Base-by-base conservation (phyloP, 2,888 invertebrate genomes). In the Phrixothrix hirtus region DNA sequence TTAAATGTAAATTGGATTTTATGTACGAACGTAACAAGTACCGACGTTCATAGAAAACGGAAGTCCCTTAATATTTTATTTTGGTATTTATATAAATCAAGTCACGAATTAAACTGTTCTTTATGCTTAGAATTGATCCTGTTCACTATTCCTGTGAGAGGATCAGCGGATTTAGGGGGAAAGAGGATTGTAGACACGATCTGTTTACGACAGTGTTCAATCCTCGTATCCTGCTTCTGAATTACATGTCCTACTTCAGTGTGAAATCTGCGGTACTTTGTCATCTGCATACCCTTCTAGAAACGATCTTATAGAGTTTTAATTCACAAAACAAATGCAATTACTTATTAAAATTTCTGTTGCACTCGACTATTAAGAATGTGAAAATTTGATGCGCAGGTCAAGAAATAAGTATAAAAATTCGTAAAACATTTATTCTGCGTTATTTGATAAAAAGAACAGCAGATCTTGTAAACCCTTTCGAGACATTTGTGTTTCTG, bases 131-230 rank as follows among this genome's bases (percentile, higher is more conserved):
- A 65, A 66, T 65, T 65, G 66, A 68, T 68, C 69, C 62, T 56
- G 59, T 62, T 61, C 64, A 54, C 61, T 59, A 58, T 60, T 62
- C 53, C 53, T 61, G 55, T 50, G 55, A 61, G 61, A 60, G 65
- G 65, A 65, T 66, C 64, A 65, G 61, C 50, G 64, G 70, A 68
- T 68, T 69, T 69, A 59, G 56, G 54, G 21, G 57, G 58, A 64
- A 65, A 66, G 65, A 66, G 68, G 66, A 68, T 68, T 65, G 68
- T 62, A 68, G 67, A 65, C 67, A 70, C 70, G 71, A 73, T 72
- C 71, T 73, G 73, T 72, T 73, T 72, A 71, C 73, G 73, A 73
- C 73, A 71, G 67, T 65, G 70, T 71, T 72, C 70, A 72, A 71
- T 71, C 69, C 68, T 66, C 61, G 64, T 66, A 68, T 69, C 65